A percentile compares a stretch with the other conserved stretches of the same genome.
phyloP scores from a whole-genome alignment of 35 echinoderm and acorn worm species.

The Heliocidaris erythrogramma region DNA sequence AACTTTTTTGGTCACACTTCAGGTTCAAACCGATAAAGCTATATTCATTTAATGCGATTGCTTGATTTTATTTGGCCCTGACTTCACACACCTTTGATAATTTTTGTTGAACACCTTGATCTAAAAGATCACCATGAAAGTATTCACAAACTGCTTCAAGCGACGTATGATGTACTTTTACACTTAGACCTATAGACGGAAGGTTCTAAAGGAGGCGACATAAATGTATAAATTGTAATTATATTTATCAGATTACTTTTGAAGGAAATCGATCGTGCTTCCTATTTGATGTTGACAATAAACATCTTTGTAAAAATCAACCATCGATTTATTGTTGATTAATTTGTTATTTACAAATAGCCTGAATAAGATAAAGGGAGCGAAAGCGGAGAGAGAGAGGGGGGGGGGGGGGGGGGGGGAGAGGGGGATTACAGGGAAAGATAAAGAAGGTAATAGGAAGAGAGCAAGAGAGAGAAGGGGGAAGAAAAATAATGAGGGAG shows the following conservation, averaged over 20 bases:
- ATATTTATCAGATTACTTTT: slow-evolving; percentile 8
- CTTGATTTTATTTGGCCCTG: background rate
- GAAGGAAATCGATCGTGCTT: background rate
- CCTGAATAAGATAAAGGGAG: background rate
- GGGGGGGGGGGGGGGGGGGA: too few species aligned
- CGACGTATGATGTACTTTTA: background rate
- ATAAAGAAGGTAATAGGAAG: background rate
- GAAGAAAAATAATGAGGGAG: background rate
- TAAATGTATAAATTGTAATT: background rate
- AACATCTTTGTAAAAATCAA: background rate
- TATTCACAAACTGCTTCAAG: background rate
- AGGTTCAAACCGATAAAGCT: background rate
- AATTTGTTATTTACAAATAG: background rate
- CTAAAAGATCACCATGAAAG: background rate
- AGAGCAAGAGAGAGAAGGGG: background rate
- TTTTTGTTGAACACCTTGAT: background rate
- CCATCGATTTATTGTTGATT: background rate
- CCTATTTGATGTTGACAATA: background rate
- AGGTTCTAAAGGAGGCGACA: background rate
- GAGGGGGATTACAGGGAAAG: background rate
- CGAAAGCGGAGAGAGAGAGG: background rate
- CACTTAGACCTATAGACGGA: background rate
- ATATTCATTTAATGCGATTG: background rate
- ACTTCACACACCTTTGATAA: background rate
- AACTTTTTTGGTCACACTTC: too few species aligned